Percentiles rank a stretch among this genome's conserved stretches.
phyloP scores from a whole-genome alignment of 2,888 invertebrate species.

The Teleogryllus oceanicus region DNA sequence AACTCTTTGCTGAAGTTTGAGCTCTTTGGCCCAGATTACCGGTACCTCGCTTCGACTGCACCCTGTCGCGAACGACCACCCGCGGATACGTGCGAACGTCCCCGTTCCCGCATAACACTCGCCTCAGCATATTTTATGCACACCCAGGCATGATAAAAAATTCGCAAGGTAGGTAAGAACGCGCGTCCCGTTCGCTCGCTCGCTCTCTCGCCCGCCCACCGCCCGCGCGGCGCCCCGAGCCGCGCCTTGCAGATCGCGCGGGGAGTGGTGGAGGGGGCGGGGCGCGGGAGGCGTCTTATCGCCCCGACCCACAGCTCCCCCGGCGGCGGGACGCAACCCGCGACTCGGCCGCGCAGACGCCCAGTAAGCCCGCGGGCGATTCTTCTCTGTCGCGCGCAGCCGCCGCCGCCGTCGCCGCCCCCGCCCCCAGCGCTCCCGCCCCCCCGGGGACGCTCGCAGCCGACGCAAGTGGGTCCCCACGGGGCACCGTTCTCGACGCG shows the following conservation, averaged over 20 bases:
- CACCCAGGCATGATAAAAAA: background rate
- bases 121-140: constrained; percentile 18
- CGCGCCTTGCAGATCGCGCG: background rate
- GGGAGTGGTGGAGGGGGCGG: background rate
- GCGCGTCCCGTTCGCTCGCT: background rate
- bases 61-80: background rate
- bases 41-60: background rate
- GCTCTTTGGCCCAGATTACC: background rate
- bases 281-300: background rate
- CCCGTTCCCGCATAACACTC: background rate
- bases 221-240: background rate
- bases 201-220: background rate
- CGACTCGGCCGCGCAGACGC: no score
- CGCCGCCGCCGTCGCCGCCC: no score
- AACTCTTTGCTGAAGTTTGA: no score
- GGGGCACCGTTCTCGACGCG: no score
- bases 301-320: no score
- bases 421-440: no score
- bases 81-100: background rate
- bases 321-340: no score
- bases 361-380: no score
- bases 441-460: no score
- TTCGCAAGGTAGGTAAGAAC: constrained; percentile 7
- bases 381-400: no score
- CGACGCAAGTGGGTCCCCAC: no score